Base-by-base conservation (phyloP, 2,888 invertebrate species). In the Andrena bucephala region DNA sequence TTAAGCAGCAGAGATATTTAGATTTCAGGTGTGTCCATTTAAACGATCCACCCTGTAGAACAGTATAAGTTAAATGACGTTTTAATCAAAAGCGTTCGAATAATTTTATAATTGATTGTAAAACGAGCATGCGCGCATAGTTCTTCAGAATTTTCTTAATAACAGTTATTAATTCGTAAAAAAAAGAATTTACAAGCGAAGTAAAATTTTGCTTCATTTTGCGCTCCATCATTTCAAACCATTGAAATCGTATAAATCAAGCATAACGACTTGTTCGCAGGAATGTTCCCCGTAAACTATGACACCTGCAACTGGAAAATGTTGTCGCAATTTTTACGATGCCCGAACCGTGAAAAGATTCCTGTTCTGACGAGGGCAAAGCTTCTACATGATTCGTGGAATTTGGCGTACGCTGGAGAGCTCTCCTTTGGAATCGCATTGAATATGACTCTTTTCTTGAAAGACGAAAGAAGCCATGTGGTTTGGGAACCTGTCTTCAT, bases 401-500 rank as follows among this genome's bases (percentile, higher is more conserved):
- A 97, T 92, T 93, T 97, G 63, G 97, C 97, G 0, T 97, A 96
- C 85, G 97, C 97, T 42, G 97, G 97, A 0, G 96, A 97, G 88
- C 94, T 97, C 1, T 96, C 96, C 84, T 97, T 97, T 89, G 96
- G 95, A 0, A 96, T 96, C 0, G 97, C 97, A 0, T 95, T 98
- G 29, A 96, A 97, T 89, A 97, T 97, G 97, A 97, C 97, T 0
- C 93, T 97, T 52, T 97, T 97, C 89, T 94, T 97, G 91, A 96
- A 95, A 89, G 94, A 96, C 65, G 97, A 97, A 93, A 95, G 96
- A 36, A 96, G 97, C 83, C 96, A 97, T 86, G 94, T 97, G 0
- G 97, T 97, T 0, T 98, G 97, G 97, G 96, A 97, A 91, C 97
- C 97, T 0, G 96, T 97, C 8, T 97, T 97, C 90, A 97, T 97